phyloP scores from a whole-genome alignment of 2,113 vertebrate genomes.

The Prinia subflava region DNA sequence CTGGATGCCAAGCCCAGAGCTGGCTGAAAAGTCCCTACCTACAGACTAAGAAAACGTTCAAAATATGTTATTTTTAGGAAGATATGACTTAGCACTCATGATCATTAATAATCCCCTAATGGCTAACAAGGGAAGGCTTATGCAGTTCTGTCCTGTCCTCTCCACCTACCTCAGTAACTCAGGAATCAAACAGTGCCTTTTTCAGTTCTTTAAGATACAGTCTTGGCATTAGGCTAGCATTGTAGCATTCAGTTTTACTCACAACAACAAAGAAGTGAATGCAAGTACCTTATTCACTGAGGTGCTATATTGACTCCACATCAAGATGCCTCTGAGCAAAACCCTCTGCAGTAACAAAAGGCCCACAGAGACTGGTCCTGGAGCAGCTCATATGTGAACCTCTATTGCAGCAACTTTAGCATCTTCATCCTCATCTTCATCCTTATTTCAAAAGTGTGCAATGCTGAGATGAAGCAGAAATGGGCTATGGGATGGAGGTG shows the following conservation, averaged over 20 bases:
- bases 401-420: not conserved
- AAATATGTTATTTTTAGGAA: not conserved
- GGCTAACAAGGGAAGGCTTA: not conserved
- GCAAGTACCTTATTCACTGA: not conserved
- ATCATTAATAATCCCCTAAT: not conserved
- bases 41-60: not conserved
- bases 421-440: not conserved
- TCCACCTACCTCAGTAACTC: not conserved
- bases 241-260: not conserved
- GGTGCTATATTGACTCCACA: not conserved
- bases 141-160: not conserved
- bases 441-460: not conserved
- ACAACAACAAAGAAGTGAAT: not conserved
- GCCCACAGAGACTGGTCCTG: not conserved
- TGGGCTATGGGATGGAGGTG: not conserved
- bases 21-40: not conserved
- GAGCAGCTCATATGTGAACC: not conserved
- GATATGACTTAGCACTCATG: not conserved
- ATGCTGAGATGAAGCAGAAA: not conserved
- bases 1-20: not conserved
- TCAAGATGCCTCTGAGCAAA: not conserved
- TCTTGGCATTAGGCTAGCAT: not conserved
- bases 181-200: not conserved
- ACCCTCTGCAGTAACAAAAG: not conserved
- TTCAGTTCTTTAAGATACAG: not conserved